phyloP scores from a whole-genome alignment of 2,888 invertebrate genomes.

The Rhyacophila evoluta region DNA sequence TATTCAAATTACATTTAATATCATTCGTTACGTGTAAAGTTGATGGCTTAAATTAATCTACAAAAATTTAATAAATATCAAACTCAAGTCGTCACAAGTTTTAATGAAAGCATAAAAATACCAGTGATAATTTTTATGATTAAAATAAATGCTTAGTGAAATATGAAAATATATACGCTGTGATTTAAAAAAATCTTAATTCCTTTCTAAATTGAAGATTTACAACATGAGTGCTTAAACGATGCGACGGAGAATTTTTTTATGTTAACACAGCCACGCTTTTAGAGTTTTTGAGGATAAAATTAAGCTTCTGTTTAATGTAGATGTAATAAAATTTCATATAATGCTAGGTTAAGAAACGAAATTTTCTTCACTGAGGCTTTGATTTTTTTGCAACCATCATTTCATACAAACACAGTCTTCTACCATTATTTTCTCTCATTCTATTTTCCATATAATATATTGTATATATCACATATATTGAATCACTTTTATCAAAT shows the following conservation, averaged over 20 bases:
- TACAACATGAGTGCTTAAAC: constrained; percentile 30
- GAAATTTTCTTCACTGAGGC: background rate
- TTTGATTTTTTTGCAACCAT: background rate
- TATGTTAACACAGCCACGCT: constrained; percentile 25
- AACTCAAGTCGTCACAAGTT: too few relatives aligned
- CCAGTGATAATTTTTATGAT: background rate
- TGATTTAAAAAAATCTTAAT: constrained; percentile 37
- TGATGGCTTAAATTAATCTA: too few relatives aligned
- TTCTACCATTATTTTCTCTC: too few relatives aligned
- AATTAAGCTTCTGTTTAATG: constrained; percentile 23
- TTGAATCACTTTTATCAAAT: too few relatives aligned
- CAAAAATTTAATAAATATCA: too few relatives aligned
- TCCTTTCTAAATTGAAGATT: constrained; percentile 46
- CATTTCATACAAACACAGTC: background rate
- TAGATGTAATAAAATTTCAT: background rate
- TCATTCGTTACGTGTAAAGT: too few relatives aligned
- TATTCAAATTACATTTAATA: too few relatives aligned
- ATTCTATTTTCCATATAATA: too few relatives aligned
- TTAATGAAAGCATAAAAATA: too few relatives aligned
- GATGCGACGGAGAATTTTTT: constrained; percentile 27
- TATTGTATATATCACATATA: too few relatives aligned
- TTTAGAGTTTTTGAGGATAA: constrained; percentile 31
- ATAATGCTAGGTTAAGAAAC: background rate
- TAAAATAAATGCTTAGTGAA: background rate
- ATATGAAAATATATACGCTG: background rate